phyloP scores from a whole-genome alignment of 2,888 invertebrate species.

The Smittia aterrima region DNA sequence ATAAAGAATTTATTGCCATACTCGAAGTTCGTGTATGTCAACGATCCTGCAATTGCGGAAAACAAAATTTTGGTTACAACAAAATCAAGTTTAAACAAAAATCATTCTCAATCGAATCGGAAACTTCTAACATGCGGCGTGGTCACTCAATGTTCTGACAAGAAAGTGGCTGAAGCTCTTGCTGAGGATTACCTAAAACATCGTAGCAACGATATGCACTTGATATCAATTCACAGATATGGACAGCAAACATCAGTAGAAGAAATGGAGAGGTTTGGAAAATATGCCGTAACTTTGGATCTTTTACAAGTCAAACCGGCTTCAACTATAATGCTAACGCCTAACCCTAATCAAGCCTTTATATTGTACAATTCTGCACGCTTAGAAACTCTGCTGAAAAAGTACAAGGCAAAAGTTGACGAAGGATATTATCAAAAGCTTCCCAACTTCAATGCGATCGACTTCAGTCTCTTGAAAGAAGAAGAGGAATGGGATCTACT shows the following conservation, averaged over 20 bases:
- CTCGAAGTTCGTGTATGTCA: not conserved
- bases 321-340: slow-evolving; percentile 58
- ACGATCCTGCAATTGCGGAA: not conserved
- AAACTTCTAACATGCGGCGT: not conserved
- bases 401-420: slow-evolving; percentile 60
- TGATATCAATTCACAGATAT: slow-evolving; percentile 68
- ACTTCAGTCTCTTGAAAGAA: slow-evolving; percentile 63
- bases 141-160: slow-evolving; percentile 40
- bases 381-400: slow-evolving; percentile 63
- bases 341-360: slow-evolving; percentile 55
- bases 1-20: not conserved
- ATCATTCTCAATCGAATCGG: not conserved
- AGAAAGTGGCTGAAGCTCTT: slow-evolving; percentile 56
- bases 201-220: slow-evolving; percentile 62
- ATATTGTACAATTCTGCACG: slow-evolving; percentile 77
- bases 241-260: slow-evolving; percentile 61
- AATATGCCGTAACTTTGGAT: slow-evolving; percentile 67
- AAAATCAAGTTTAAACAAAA: not conserved
- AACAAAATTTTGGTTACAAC: slow-evolving; percentile 24
- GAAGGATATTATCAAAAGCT: slow-evolving; percentile 61
- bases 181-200: slow-evolving; percentile 59
- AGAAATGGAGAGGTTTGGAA: no score
- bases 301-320: slow-evolving; percentile 64
- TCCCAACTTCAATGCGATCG: slow-evolving; percentile 58
- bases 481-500: slow-evolving; percentile 79